A percentile compares a stretch with the other conserved stretches of the same genome.
Conservation (phyloP, 2,888 invertebrate species). For the Drosophila fulvimacula region DNA sequence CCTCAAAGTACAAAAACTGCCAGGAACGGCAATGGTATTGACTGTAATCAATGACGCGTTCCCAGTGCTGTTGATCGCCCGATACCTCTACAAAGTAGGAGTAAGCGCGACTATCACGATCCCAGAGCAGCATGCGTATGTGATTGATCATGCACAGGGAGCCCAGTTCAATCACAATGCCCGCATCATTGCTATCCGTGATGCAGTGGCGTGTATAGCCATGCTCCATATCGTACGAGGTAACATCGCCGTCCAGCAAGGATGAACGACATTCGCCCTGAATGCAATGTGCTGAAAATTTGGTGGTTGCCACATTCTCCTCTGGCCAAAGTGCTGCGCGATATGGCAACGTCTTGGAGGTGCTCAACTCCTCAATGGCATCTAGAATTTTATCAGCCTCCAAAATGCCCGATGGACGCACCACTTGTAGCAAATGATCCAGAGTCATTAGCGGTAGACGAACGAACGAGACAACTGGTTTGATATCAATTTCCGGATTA, state of each 20-base stretch:
- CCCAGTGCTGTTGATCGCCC: slow-evolving; percentile 98
- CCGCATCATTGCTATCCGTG: slow-evolving; percentile 88
- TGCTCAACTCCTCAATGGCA: slow-evolving; percentile 95
- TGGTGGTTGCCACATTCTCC: slow-evolving; percentile 94
- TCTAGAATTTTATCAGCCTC: slow-evolving; percentile 96
- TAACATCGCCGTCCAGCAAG: slow-evolving; percentile 94
- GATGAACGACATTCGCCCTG: slow-evolving; percentile 95
- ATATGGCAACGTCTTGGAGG: slow-evolving; percentile 92
- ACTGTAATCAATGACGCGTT: slow-evolving; percentile 96
- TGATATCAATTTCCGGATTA: slow-evolving; percentile 87
- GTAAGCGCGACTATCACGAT: slow-evolving; percentile 92
- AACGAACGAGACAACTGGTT: slow-evolving; percentile 87
- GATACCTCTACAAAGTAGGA: slow-evolving; percentile 90
- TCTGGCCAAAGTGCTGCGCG: slow-evolving; percentile 93
- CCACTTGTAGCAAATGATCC: slow-evolving; percentile 94
- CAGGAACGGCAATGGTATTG: slow-evolving; percentile 97
- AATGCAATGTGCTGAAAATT: slow-evolving; percentile 93
- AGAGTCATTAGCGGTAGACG: slow-evolving; percentile 95
- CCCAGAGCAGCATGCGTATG: slow-evolving; percentile 96
- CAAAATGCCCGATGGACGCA: slow-evolving; percentile 94
- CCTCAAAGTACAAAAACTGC: slow-evolving; percentile 97
- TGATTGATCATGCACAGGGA: slow-evolving; percentile 96
- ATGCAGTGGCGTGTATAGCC: slow-evolving; percentile 96
- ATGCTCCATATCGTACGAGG: slow-evolving; percentile 95
- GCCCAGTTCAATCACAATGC: slow-evolving; percentile 94